Evolutionary conservation across 2,888 invertebrate genomes (phyloP).

Genomic region (Pseudeuparius sepicola): DNA sequence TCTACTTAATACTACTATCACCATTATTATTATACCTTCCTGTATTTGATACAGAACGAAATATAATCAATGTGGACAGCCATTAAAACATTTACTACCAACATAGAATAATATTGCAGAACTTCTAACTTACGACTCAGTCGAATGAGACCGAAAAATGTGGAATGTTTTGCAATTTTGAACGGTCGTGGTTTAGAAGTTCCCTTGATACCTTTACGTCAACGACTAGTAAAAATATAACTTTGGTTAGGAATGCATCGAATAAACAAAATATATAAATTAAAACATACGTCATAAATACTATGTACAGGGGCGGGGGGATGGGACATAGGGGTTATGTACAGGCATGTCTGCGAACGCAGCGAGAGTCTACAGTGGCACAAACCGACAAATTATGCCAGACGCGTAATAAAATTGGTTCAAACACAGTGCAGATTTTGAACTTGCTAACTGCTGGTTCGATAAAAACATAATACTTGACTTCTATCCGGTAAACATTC

Average conservation of each 20-base stretch:
- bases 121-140: too few species aligned
- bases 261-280: conserved; percentile 27
- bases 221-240: conserved; percentile 37
- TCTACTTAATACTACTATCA: conserved; percentile 35
- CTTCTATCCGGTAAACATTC: conserved; percentile 36
- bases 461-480: conserved; percentile 36
- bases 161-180: too few species aligned
- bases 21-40: conserved; percentile 22
- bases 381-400: conserved; percentile 30
- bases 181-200: too few species aligned
- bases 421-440: conserved; percentile 37
- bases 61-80: too few species aligned
- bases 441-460: conserved; percentile 41
- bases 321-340: too few species aligned
- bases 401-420: conserved; percentile 15
- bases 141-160: too few species aligned
- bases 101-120: too few species aligned
- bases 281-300: conserved; percentile 30
- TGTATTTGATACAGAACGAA: too few species aligned
- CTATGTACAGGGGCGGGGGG: too few species aligned
- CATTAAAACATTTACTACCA: too few species aligned
- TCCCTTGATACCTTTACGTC: too few species aligned
- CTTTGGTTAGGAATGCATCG: conserved; percentile 34
- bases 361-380: conserved; percentile 40
- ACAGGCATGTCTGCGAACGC: conserved; percentile 22